Evolutionary conservation across 2,888 invertebrate genomes (phyloP).

Genomic region (Nymphalis polychloros): DNA sequence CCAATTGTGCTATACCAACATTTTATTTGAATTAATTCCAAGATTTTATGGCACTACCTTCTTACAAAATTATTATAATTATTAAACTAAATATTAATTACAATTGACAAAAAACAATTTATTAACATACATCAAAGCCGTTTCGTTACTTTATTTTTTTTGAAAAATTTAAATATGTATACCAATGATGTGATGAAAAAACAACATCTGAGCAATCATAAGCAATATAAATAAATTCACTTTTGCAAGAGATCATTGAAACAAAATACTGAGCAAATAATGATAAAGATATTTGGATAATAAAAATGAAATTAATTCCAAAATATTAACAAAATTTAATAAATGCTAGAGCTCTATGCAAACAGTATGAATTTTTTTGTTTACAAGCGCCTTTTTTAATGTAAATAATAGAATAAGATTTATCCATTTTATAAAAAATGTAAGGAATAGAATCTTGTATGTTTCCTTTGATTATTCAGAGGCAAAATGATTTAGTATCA

Average conservation of each 20-base stretch:
- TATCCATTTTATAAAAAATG: too few species aligned
- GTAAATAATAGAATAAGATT: too few species aligned
- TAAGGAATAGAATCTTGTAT: too few species aligned
- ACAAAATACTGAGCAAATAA: constrained; percentile 7
- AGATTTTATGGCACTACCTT: constrained; percentile 6
- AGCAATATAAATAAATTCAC: constrained; percentile 1
- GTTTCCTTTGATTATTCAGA: too few species aligned
- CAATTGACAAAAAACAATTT: constrained; percentile 1
- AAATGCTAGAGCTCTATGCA: too few species aligned
- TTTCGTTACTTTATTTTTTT: not conserved
- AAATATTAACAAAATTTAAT: too few species aligned
- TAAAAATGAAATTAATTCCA: not conserved
- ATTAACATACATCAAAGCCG: not conserved
- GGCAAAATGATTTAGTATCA: too few species aligned
- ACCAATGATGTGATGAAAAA: not conserved
- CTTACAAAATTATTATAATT: constrained; percentile 9
- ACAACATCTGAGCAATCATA: not conserved
- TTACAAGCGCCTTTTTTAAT: too few species aligned
- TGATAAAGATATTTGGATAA: too few species aligned
- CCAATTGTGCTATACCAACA: not conserved
- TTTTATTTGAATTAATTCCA: not conserved
- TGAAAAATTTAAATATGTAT: not conserved
- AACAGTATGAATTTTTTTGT: too few species aligned
- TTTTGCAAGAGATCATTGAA: constrained; percentile 1
- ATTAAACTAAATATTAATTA: not conserved